Evolutionary conservation across 2,888 invertebrate genomes (phyloP).

Genomic region (Tanypteryx hageni): DNA sequence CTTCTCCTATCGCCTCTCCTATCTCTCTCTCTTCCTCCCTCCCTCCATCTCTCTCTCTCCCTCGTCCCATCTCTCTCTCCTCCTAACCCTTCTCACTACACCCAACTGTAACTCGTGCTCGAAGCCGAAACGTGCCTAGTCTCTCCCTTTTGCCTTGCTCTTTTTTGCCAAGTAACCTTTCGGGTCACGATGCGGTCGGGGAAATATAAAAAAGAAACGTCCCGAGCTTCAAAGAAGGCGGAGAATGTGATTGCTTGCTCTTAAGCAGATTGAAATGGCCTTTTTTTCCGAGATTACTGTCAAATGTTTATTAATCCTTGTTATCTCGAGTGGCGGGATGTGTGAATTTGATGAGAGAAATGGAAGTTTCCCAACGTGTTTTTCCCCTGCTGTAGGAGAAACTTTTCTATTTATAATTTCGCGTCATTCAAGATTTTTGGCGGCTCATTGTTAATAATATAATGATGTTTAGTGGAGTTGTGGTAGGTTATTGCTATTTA

Average conservation of each 20-base stretch:
- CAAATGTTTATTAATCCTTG: not conserved
- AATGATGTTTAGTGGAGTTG: not conserved
- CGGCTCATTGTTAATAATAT: not conserved
- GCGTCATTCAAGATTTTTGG: not conserved
- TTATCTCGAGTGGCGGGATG: too few relatives aligned
- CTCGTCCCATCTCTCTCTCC: not conserved
- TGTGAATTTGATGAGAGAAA: too few relatives aligned
- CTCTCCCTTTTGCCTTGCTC: not conserved
- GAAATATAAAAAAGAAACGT: conserved; percentile 36
- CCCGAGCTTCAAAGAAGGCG: not conserved
- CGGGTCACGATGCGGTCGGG: conserved; percentile 44
- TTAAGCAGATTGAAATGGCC: conserved; percentile 33
- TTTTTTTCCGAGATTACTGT: not conserved
- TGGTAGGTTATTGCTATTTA: not conserved
- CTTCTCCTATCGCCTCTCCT: not conserved
- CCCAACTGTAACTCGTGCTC: conserved; percentile 35
- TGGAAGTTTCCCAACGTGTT: not conserved
- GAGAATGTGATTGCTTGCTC: not conserved
- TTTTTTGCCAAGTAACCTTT: conserved; percentile 42
- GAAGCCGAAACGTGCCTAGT: conserved; percentile 10
- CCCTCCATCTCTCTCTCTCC: not conserved
- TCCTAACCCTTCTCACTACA: not conserved
- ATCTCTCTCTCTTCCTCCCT: not conserved
- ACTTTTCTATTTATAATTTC: not conserved
- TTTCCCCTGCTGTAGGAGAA: not conserved